Evolutionary conservation across 37 sponge, comb jelly and placozoan species (phyloP), one percentile per base, ranked within the genome.

Genomic region (Diacarnus erythraeanus): DNA sequence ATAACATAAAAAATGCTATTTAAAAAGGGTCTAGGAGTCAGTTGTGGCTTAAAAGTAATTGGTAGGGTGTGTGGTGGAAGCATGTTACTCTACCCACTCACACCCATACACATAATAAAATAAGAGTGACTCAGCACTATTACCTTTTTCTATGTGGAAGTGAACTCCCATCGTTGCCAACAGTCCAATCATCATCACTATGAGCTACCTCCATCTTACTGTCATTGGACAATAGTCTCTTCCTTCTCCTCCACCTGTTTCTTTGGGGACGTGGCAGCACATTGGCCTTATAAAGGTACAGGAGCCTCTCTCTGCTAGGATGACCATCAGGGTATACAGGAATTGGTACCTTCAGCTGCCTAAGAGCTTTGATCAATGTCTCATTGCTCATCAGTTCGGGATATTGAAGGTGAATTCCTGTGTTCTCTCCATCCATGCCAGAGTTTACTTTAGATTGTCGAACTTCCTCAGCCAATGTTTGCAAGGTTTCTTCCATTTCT

Each of bases 211-310:
- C 74, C 82, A 72, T 42, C 37, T 80, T 23, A 40, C 41, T n/a
- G 25, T 40, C 31, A 9, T 51, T 39, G 25, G 5, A 17, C 42
- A 10, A n/a, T n/a, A n/a, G 20, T 27, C 61, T 75, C n/a, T 36
- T 22, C 47, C 71, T 65, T 25, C 63, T 40, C 38, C 60, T 34
- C 38, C 59, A 23, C 38, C 38, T 67, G 9, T 29, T n/a, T 25
- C 91, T 64, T 59, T 91, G 91, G 22, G 91, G 86, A 38, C 64
- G 76, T 35, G 91, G 91, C 27, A 4, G 54, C 38, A 91, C 87
- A 72, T 91, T 86, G 22, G 57, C 57, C 54, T 64, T 70, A 35
- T 86, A 91, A 43, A 91, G 63, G 51, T 82, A 71, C 22, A 91
- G 17, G 9, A 91, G 64, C 39, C 78, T 60, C 59, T 83, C 79